A percentile compares a stretch with the other conserved stretches of the same genome.
phyloP scores from a whole-genome alignment of 2,113 vertebrate genomes.

The Uria lomvia region DNA sequence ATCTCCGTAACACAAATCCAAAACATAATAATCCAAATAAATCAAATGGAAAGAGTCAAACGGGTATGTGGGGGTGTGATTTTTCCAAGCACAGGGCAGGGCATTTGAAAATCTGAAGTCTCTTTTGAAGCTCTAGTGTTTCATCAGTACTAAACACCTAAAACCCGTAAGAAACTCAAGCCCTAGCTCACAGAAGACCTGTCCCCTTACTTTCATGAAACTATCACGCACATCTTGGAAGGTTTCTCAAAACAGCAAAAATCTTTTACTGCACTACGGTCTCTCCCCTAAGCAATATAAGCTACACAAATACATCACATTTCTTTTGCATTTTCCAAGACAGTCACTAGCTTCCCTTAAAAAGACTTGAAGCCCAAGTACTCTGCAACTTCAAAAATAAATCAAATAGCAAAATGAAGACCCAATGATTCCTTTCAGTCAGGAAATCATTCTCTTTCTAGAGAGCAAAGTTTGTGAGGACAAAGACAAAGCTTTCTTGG shows the following conservation, averaged over 20 bases:
- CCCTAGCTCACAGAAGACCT: not conserved
- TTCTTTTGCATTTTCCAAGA: not conserved
- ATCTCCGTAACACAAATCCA: not conserved
- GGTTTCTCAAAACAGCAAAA: not conserved
- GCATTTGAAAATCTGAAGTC: not conserved
- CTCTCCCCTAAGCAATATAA: not conserved
- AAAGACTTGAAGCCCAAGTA: not conserved
- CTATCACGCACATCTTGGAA: not conserved
- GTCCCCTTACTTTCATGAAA: not conserved
- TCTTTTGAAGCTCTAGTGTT: not conserved
- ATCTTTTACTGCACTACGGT: not conserved
- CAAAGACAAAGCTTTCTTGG: not conserved
- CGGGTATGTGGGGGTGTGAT: accelerated
- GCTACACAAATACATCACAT: not conserved
- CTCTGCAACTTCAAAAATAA: not conserved
- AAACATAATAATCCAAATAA: not conserved
- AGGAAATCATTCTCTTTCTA: not conserved
- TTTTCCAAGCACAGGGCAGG: not conserved
- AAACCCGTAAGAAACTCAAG: not conserved
- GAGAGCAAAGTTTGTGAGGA: not conserved
- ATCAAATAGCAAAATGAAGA: not conserved
- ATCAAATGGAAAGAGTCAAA: not conserved
- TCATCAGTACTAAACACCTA: not conserved
- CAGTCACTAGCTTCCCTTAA: not conserved
- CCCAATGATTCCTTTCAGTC: not conserved